Evolutionary conservation across 1,140 invertebrate species (phyloP).

Genomic region (Cydia pomonella): DNA sequence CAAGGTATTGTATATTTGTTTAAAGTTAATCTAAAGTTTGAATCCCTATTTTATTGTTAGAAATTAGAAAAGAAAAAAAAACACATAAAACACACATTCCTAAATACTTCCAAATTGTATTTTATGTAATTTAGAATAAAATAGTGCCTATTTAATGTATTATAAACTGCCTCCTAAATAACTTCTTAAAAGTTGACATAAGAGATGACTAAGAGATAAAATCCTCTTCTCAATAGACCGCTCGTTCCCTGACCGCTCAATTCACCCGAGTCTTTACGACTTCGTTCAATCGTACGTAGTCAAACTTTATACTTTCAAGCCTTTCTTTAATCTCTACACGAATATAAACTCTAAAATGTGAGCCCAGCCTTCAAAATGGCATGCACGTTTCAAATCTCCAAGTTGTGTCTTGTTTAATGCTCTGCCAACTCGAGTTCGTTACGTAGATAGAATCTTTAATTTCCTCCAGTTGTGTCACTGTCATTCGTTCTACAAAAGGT

Average conservation of each 20-base stretch:
- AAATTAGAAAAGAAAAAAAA: no score
- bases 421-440: slow-evolving; percentile 47
- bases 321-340: neutral
- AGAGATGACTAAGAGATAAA: no score
- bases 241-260: slow-evolving; percentile 11
- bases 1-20: no score
- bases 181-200: no score
- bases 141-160: no score
- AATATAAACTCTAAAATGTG: neutral
- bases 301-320: slow-evolving; percentile 7
- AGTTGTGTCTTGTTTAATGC: slow-evolving; percentile 44
- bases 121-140: no score
- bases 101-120: no score
- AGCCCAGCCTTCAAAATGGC: neutral
- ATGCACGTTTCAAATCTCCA: slow-evolving; percentile 14
- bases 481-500: slow-evolving; percentile 48
- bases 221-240: neutral
- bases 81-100: no score
- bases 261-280: neutral
- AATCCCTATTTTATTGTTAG: no score
- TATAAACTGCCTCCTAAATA: no score
- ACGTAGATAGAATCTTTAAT: slow-evolving; percentile 63
- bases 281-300: slow-evolving; percentile 6
- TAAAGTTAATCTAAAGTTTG: no score
- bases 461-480: slow-evolving; percentile 53